Percentiles rank a stretch among this genome's conserved stretches.
These are phyloP conservation scores for Rhabdornis inornatus DNA, from an alignment of 2,113 vertebrate genomes.

Conservation along the genomic window DNA sequence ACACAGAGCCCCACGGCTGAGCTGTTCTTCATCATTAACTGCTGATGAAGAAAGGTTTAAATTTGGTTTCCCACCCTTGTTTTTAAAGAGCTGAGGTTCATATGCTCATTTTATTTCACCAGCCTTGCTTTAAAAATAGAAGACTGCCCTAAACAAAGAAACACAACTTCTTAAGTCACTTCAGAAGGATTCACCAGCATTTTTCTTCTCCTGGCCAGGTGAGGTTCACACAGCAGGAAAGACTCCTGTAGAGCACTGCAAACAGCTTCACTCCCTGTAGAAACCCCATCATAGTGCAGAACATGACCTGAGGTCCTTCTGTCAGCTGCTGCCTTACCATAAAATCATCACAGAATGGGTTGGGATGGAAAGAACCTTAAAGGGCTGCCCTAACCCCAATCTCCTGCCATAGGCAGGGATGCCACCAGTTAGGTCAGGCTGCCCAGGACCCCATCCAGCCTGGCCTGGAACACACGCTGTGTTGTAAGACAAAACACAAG, in stretches of 20 bases:
- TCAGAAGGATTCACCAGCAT: neutral
- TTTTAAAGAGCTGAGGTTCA: neutral
- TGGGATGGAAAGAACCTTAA: neutral
- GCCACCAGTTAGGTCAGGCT: neutral
- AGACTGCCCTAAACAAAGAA: neutral
- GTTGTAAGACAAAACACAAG: fast-evolving
- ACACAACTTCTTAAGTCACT: neutral
- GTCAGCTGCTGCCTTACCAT: neutral
- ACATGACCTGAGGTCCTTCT: neutral
- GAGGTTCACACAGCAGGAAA: neutral
- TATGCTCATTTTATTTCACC: neutral
- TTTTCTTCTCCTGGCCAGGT: neutral
- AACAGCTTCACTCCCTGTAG: neutral
- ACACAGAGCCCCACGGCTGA: neutral
- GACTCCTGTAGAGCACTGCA: neutral
- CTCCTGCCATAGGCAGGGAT: neutral
- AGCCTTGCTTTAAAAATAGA: neutral
- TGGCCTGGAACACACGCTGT: neutral
- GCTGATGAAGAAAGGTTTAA: neutral
- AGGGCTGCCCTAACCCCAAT: neutral
- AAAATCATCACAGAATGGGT: neutral
- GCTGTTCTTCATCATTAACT: neutral
- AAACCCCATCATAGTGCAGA: neutral
- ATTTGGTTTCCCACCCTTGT: neutral
- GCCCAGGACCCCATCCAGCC: neutral